Conservation (phyloP, 2,113 vertebrate species). For the Lethenteron reissneri region DNA sequence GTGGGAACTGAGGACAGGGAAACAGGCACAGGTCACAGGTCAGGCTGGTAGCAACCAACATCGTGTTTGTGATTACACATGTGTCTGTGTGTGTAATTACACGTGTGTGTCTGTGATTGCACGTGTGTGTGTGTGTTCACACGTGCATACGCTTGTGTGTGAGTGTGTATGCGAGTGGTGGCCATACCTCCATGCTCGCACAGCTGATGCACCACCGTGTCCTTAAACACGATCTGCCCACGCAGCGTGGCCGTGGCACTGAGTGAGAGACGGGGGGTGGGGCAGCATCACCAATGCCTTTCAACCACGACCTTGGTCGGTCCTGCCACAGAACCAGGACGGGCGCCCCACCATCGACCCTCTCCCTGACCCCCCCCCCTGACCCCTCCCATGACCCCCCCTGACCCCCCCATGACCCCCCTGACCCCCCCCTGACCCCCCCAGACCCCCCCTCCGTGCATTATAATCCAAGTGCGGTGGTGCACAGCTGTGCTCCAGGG, state of each 20-base stretch:
- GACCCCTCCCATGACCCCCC: too few relatives aligned
- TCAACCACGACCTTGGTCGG: too few relatives aligned
- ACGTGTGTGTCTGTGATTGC: not conserved
- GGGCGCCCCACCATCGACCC: too few relatives aligned
- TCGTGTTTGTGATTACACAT: not conserved
- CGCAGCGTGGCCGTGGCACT: conserved; percentile 85
- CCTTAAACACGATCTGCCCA: conserved; percentile 96
- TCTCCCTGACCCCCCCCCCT: too few relatives aligned
- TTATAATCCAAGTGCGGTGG: too few relatives aligned
- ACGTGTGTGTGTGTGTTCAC: conserved; percentile 1
- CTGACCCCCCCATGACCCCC: too few relatives aligned
- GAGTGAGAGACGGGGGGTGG: conserved; percentile 14
- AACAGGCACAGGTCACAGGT: conserved; percentile 12
- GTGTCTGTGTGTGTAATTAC: not conserved
- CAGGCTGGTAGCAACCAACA: not conserved
- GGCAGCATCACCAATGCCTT: too few relatives aligned
- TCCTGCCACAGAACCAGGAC: too few relatives aligned
- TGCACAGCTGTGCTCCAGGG: too few relatives aligned
- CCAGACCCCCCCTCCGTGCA: too few relatives aligned
- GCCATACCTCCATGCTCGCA: conserved; percentile 91
- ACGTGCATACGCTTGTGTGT: not conserved
- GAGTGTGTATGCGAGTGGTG: not conserved
- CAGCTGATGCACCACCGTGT: conserved; percentile 80
- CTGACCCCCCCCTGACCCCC: too few relatives aligned
- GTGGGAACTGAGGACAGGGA: conserved; percentile 46